A percentile compares a stretch with the other conserved stretches of the same genome.
Conservation (phyloP, 2,113 vertebrate genomes). For the Hystrix brachyura region DNA sequence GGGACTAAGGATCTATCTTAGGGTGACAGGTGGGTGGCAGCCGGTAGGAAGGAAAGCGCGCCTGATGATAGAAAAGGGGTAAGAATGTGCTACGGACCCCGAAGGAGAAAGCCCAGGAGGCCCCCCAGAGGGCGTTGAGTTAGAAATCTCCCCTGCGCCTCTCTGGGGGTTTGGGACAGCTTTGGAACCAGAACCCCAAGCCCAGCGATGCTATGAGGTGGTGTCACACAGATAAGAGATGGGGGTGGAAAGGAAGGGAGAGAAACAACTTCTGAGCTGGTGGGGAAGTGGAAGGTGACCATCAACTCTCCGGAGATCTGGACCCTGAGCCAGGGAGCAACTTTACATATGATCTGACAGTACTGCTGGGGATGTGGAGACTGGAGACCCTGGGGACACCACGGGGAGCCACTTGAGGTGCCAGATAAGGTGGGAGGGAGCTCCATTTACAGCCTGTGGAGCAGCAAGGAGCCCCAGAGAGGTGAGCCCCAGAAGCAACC, state of each 20-base stretch:
- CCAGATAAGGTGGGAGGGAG: neutral
- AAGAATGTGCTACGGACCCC: constrained; percentile 32
- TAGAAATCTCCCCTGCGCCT: neutral
- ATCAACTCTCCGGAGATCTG: fast-evolving
- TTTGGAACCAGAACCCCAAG: neutral
- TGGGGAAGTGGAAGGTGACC: neutral
- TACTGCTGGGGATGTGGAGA: neutral
- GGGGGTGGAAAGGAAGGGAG: neutral
- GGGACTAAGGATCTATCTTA: constrained; percentile 76
- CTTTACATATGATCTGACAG: fast-evolving
- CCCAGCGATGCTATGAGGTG: neutral
- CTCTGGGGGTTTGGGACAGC: neutral
- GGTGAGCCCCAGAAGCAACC: neutral
- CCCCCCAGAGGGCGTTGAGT: neutral
- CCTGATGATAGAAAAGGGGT: constrained; percentile 59
- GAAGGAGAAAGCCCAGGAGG: neutral
- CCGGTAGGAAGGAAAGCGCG: constrained; percentile 48
- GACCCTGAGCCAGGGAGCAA: neutral
- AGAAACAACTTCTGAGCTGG: neutral
- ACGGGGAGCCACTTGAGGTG: neutral
- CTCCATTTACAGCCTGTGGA: neutral
- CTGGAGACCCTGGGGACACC: neutral
- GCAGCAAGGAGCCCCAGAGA: neutral
- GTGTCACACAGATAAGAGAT: neutral
- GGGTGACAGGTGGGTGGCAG: constrained; percentile 84